Evolutionary conservation across 2,797 vertebrate species (phyloP).

Genomic region (Gymnothorax javanicus): DNA sequence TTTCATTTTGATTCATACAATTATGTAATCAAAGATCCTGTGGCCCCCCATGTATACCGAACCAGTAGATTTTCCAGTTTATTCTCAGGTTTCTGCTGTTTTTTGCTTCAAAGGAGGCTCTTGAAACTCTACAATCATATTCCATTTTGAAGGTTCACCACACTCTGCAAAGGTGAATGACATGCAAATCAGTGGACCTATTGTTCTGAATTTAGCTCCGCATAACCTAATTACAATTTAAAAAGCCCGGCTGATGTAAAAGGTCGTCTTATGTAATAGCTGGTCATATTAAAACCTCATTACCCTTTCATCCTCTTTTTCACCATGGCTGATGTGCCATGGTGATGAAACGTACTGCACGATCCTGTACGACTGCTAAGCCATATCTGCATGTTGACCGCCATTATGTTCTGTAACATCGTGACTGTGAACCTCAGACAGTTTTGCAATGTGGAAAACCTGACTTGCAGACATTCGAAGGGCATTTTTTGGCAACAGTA

Average conservation of each 20-base stretch:
- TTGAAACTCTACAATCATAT: not conserved
- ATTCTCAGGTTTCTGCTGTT: not conserved
- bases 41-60: not conserved
- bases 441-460: not conserved
- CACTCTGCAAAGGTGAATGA: constrained; percentile 14
- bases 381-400: not conserved
- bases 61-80: not conserved
- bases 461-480: not conserved
- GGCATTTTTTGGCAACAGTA: not conserved
- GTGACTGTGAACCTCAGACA: not conserved
- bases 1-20: not conserved
- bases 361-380: not conserved
- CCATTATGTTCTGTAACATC: not conserved
- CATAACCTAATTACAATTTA: constrained; percentile 62
- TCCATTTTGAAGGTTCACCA: constrained; percentile 34
- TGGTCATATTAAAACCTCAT: constrained; percentile 68
- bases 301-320: constrained; percentile 30
- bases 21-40: not conserved
- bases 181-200: constrained; percentile 42
- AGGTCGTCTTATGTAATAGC: constrained; percentile 61
- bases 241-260: constrained; percentile 44
- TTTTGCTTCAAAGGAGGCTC: not conserved
- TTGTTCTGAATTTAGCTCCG: constrained; percentile 18
- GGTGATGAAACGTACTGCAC: not conserved
- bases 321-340: not conserved